Evolutionary conservation across 1,140 invertebrate species (phyloP).

Genomic region (Drosophila orosa): DNA sequence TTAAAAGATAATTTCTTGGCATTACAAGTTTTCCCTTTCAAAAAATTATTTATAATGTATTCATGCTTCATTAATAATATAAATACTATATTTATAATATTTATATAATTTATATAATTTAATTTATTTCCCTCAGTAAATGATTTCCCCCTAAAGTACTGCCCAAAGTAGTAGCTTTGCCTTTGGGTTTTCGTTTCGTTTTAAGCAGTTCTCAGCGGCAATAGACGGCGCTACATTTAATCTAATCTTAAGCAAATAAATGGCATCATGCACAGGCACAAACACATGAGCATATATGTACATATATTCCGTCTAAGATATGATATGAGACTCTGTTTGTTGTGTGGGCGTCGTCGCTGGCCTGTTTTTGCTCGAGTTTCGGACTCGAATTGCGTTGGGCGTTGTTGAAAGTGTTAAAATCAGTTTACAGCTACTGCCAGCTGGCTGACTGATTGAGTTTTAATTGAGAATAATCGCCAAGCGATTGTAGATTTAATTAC

Average conservation of each 20-base stretch:
- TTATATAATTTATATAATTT: not conserved
- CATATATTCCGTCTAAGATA: slow-evolving; percentile 50
- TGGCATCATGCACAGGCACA: slow-evolving; percentile 31
- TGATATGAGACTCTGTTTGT: slow-evolving; percentile 47
- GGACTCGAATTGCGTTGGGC: slow-evolving; percentile 1
- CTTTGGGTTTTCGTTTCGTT: slow-evolving; percentile 20
- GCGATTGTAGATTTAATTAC: slow-evolving; percentile 37
- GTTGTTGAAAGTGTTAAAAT: slow-evolving; percentile 52
- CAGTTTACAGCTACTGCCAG: slow-evolving; percentile 25
- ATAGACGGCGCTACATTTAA: slow-evolving; percentile 63
- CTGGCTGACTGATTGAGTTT: slow-evolving; percentile 69
- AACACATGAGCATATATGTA: slow-evolving; percentile 5
- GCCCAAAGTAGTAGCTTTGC: slow-evolving; percentile 23
- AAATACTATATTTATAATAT: not conserved
- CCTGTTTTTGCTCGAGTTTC: slow-evolving; percentile 13
- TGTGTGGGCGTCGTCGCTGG: slow-evolving; percentile 38
- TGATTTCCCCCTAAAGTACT: slow-evolving; percentile 11
- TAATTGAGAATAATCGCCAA: slow-evolving; percentile 66
- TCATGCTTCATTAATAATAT: not conserved
- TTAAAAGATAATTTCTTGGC: not conserved
- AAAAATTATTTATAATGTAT: not conserved
- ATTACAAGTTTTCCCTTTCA: not conserved
- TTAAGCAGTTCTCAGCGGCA: slow-evolving; percentile 28
- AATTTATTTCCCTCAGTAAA: not conserved
- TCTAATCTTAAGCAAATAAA: slow-evolving; percentile 68